phyloP scores from a whole-genome alignment of 2,888 invertebrate genomes.

The Andrena bucephala region DNA sequence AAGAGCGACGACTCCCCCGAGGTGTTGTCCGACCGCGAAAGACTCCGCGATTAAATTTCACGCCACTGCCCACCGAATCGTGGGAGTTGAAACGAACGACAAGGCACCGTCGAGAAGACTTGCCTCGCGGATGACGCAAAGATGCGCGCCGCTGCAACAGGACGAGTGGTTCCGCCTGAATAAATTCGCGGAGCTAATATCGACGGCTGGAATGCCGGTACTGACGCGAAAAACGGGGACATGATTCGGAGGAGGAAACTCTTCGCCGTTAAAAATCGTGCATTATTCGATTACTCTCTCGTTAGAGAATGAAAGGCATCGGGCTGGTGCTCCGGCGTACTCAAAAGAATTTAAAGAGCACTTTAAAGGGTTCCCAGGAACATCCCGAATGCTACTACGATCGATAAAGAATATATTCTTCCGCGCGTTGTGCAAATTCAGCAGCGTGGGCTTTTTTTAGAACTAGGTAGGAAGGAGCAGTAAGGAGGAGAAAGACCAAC shows the following conservation, averaged over 20 bases:
- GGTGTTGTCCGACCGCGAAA: neutral
- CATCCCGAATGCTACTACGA: conserved; percentile 34
- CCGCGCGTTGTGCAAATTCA: conserved; percentile 57
- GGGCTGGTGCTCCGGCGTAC: conserved; percentile 26
- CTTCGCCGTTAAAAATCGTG: conserved; percentile 14
- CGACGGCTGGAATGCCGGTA: neutral
- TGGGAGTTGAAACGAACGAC: neutral
- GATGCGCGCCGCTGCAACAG: no score
- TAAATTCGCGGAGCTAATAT: neutral
- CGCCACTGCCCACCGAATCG: no score
- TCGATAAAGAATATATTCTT: conserved; percentile 54
- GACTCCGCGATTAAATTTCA: conserved; percentile 7
- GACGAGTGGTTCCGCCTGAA: neutral
- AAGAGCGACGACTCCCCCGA: neutral
- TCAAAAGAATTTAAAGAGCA: conserved; percentile 52
- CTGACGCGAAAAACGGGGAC: neutral
- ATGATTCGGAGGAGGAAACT: neutral
- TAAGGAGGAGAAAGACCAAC: neutral
- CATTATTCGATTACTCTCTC: conserved; percentile 36
- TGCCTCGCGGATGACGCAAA: no score
- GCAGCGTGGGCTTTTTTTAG: conserved; percentile 26
- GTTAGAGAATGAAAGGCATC: conserved; percentile 38
- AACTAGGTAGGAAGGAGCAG: conserved; percentile 23
- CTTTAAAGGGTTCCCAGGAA: conserved; percentile 39
- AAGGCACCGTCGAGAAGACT: no score